Conservation (phyloP, 2,888 invertebrate species). For the Lasius platythorax region DNA sequence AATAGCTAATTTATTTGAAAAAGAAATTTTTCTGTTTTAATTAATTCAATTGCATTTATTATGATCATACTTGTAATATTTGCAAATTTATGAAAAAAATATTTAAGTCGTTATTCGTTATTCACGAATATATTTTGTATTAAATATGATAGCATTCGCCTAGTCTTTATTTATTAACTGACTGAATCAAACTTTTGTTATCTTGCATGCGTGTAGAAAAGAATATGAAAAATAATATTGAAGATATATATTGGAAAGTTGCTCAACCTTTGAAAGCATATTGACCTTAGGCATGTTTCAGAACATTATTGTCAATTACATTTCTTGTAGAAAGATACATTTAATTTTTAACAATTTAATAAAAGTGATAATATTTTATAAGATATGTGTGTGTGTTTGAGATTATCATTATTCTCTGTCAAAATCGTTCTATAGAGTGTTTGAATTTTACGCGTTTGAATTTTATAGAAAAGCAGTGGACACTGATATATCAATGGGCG, state of each 20-base stretch:
- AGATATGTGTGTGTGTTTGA: not conserved
- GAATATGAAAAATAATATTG: not conserved
- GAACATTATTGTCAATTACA: not conserved
- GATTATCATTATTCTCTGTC: not conserved
- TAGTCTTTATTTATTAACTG: no score
- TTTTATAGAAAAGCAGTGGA: constrained; percentile 83
- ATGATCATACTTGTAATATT: no score
- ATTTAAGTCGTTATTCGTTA: not conserved
- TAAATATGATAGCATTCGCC: no score
- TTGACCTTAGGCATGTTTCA: not conserved
- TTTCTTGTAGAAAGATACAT: not conserved
- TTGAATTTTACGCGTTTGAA: constrained; percentile 17
- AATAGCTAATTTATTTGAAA: not conserved
- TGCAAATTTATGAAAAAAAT: no score
- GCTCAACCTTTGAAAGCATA: no score
- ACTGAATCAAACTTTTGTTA: not conserved
- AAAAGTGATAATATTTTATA: not conserved
- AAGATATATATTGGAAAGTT: not conserved
- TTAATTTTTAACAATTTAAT: not conserved
- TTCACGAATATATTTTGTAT: not conserved
- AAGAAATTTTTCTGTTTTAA: not conserved
- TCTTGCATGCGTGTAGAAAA: not conserved
- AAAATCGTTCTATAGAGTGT: not conserved
- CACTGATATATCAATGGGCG: constrained; percentile 83
- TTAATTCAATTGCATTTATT: not conserved